Conservation (phyloP, 2,113 vertebrate species). For the Coturnix japonica region DNA sequence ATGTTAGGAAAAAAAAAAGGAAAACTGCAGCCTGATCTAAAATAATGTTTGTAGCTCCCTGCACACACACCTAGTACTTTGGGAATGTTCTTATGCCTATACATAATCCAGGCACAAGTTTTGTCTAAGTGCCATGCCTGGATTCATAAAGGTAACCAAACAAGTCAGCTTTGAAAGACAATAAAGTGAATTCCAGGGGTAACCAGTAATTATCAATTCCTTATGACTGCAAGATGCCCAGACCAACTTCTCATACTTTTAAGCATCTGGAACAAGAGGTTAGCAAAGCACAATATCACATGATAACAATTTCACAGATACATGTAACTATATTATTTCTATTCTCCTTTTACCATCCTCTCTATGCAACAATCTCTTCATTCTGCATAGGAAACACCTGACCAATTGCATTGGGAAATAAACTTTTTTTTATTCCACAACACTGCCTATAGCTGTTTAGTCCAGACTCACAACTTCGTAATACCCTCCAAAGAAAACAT, state of each 20-base stretch:
- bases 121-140: neutral
- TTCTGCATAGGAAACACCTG: neutral
- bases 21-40: neutral
- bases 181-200: neutral
- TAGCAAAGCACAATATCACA: accelerated
- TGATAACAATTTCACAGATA: neutral
- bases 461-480: conserved; percentile 31
- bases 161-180: neutral
- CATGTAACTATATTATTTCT: neutral
- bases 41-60: neutral
- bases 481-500: neutral
- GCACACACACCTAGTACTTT: neutral
- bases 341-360: neutral
- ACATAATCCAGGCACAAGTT: neutral
- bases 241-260: neutral
- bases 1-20: neutral
- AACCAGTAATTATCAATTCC: neutral
- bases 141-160: neutral
- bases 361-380: neutral
- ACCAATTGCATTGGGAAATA: neutral
- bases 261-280: neutral
- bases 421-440: neutral
- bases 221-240: neutral
- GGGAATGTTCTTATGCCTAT: neutral
- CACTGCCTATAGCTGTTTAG: neutral